phyloP scores from a whole-genome alignment of 2,888 invertebrate species.

The Megalurothrips usitatus region DNA sequence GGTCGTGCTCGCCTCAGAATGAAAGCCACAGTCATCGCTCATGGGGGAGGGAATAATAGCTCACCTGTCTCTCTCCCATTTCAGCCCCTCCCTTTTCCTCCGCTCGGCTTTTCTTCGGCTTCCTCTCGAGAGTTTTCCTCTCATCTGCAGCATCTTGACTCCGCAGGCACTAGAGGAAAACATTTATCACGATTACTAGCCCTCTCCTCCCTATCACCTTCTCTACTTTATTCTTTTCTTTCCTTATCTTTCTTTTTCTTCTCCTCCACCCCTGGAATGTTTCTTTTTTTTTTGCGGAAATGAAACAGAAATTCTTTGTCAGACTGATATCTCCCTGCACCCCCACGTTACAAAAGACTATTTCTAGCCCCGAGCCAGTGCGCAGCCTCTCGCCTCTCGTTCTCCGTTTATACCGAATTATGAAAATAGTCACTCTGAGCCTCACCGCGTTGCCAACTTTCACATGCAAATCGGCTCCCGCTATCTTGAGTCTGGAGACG shows the following conservation, averaged over 20 bases:
- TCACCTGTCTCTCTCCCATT: constrained; percentile 13
- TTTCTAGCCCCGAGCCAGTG: background rate
- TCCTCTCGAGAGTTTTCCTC: constrained; percentile 11
- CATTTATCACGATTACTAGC: constrained; percentile 20
- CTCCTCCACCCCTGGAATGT: background rate
- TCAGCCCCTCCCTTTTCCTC: background rate
- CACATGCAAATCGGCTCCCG: background rate
- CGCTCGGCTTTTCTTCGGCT: background rate
- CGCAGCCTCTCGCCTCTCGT: background rate
- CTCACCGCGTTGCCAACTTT: background rate
- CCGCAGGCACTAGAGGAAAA: background rate
- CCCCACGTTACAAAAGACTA: too few relatives aligned
- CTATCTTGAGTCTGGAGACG: background rate
- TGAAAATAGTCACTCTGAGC: constrained; percentile 17
- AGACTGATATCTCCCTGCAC: too few relatives aligned
- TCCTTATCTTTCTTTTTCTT: background rate
- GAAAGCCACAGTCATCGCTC: background rate
- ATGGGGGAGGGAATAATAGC: background rate
- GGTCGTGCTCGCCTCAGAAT: background rate
- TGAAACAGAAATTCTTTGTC: too few relatives aligned
- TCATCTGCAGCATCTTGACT: constrained; percentile 14
- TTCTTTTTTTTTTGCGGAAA: background rate
- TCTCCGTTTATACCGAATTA: background rate
- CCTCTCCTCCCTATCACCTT: background rate
- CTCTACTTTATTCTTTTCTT: background rate